phyloP scores from a whole-genome alignment of 2,888 invertebrate genomes.

The Drosophila demipolita region DNA sequence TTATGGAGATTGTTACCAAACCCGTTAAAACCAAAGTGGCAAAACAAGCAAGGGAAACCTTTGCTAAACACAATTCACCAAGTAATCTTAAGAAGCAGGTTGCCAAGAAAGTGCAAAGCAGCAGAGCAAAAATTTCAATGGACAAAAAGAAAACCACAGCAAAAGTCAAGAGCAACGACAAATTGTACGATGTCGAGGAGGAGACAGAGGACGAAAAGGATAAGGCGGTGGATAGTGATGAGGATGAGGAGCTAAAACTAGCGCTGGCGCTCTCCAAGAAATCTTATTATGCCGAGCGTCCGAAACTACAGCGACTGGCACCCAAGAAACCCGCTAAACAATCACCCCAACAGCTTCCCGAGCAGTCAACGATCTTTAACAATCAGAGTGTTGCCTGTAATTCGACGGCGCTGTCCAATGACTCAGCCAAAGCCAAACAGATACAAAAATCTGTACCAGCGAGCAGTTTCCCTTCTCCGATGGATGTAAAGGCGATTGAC shows the following conservation, averaged over 20 bases:
- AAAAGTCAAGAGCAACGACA: background rate
- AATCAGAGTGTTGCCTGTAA: slow-evolving; percentile 65
- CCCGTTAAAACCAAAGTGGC: background rate
- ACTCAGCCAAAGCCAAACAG: slow-evolving; percentile 33
- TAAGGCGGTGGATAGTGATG: background rate
- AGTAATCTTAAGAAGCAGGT: background rate
- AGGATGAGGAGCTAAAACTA: slow-evolving; percentile 31
- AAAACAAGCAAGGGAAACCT: background rate
- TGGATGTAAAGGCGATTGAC: background rate
- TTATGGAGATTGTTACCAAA: background rate
- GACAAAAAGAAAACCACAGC: background rate
- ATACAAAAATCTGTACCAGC: background rate
- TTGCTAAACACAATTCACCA: slow-evolving; percentile 1
- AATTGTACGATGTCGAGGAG: too few relatives aligned
- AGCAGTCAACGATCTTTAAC: slow-evolving; percentile 59
- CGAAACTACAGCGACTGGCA: background rate
- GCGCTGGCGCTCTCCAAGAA: slow-evolving; percentile 55
- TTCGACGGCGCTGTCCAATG: slow-evolving; percentile 69
- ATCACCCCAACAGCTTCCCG: slow-evolving; percentile 24
- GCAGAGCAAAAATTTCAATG: background rate
- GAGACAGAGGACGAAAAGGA: background rate
- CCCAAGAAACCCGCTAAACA: background rate
- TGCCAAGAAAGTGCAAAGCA: background rate
- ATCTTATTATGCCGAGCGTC: slow-evolving; percentile 40
- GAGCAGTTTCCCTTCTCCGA: background rate